Conservation (phyloP, 2,113 vertebrate genomes). For the Agelaius tricolor region DNA sequence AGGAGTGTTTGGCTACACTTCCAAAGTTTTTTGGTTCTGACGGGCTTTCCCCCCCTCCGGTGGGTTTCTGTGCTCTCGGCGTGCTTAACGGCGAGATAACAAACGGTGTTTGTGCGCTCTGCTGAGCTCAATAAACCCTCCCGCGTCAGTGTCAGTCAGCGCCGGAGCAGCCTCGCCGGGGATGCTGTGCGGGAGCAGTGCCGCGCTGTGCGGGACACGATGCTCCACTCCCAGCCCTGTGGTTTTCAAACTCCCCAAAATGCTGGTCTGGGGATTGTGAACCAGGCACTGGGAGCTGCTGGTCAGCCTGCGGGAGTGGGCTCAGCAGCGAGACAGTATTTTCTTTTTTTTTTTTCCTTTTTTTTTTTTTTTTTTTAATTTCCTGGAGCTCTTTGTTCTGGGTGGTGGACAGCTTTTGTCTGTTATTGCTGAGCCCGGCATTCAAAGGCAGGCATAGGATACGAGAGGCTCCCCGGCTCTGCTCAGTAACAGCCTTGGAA, state of each 20-base stretch:
- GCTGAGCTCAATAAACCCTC: not conserved
- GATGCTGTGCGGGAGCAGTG: not conserved
- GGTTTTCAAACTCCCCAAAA: not conserved
- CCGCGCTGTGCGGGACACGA: not conserved
- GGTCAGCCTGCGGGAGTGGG: not conserved
- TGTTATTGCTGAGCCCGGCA: conserved; percentile 68
- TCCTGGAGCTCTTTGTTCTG: conserved; percentile 76
- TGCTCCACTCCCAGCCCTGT: not conserved
- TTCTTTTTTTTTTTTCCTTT: not conserved
- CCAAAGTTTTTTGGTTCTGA: not conserved
- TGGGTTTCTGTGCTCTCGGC: accelerated
- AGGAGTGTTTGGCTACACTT: not conserved
- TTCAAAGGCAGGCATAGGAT: conserved; percentile 55
- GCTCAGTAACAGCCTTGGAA: conserved; percentile 70
- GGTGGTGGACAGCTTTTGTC: conserved; percentile 79
- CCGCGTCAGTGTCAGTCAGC: accelerated
- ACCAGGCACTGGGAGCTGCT: not conserved
- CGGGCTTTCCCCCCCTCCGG: accelerated
- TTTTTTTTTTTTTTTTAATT: conserved; percentile 59
- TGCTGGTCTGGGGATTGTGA: not conserved
- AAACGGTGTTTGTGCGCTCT: not conserved
- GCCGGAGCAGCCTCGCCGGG: not conserved
- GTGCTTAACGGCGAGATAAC: not conserved
- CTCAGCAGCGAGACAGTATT: not conserved
- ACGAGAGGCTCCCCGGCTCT: conserved; percentile 55